These are phyloP conservation scores for Tyrannus savana DNA, from an alignment of 2,113 vertebrate species.

Conservation along the genomic window DNA sequence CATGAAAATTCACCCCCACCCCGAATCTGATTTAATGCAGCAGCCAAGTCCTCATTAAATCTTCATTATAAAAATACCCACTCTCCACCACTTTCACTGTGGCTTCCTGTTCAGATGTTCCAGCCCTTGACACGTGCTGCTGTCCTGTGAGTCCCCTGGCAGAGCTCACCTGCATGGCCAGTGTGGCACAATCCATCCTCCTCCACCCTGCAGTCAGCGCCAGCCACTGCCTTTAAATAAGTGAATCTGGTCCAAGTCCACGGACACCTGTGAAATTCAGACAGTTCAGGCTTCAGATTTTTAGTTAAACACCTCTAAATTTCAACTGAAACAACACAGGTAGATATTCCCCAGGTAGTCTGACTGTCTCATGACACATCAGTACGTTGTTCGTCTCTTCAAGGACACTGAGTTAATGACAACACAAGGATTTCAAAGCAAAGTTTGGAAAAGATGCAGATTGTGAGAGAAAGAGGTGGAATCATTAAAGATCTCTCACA, in stretches of 20 bases:
- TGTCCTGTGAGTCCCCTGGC: not conserved
- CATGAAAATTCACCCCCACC: not conserved
- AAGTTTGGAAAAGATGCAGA: not conserved
- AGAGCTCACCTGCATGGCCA: not conserved
- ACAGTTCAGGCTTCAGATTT: not conserved
- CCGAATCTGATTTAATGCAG: not conserved
- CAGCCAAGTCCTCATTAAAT: not conserved
- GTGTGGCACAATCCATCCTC: accelerated
- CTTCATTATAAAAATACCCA: not conserved
- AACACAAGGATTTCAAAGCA: not conserved
- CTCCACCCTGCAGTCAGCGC: accelerated
- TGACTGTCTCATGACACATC: accelerated
- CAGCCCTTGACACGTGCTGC: not conserved
- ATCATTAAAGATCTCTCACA: not conserved
- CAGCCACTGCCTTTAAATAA: not conserved
- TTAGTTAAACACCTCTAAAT: not conserved
- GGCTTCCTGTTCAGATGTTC: not conserved
- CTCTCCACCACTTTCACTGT: not conserved
- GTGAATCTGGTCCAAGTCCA: not conserved
- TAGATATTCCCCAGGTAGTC: not conserved
- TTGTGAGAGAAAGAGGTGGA: not conserved
- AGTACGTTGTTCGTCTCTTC: not conserved
- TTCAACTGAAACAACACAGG: not conserved
- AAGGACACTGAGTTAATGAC: not conserved
- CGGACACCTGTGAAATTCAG: not conserved